phyloP scores from a whole-genome alignment of 1,140 invertebrate genomes.

The Aporrectodea caliginosa region DNA sequence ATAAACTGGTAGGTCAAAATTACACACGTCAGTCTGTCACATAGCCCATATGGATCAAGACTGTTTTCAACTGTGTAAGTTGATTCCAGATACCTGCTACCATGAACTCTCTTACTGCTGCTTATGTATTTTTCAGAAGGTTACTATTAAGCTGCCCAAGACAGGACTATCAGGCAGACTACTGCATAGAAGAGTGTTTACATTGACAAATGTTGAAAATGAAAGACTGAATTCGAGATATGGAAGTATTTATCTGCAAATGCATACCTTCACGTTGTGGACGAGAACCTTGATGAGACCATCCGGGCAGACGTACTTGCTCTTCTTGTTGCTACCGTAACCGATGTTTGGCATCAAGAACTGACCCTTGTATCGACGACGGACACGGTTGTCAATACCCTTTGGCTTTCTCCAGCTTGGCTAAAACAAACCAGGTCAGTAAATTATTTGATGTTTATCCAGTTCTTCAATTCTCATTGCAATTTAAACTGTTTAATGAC shows the following conservation, averaged over 20 bases:
- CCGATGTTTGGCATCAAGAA: slow-evolving; percentile 98
- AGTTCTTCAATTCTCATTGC: not conserved
- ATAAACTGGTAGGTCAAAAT: no score
- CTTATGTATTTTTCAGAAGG: no score
- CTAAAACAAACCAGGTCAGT: slow-evolving; percentile 56
- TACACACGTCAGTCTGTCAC: no score
- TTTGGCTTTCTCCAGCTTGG: slow-evolving; percentile 87
- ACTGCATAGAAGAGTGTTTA: no score
- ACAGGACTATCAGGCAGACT: no score
- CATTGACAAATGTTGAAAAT: no score
- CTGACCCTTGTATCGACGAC: slow-evolving; percentile 97
- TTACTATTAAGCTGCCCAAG: no score
- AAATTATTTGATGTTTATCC: not conserved
- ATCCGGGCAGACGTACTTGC: slow-evolving; percentile 92
- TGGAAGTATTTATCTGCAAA: not conserved
- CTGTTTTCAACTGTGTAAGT: no score
- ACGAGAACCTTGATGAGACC: slow-evolving; percentile 91
- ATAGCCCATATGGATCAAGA: no score
- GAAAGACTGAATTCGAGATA: no score
- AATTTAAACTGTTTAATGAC: not conserved
- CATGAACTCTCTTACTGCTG: no score
- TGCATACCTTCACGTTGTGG: slow-evolving; percentile 74
- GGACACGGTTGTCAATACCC: slow-evolving; percentile 99
- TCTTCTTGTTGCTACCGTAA: slow-evolving; percentile 92
- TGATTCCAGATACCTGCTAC: no score